Base-by-base conservation (phyloP, 2,888 invertebrate species). In the Melanophora roralis region DNA sequence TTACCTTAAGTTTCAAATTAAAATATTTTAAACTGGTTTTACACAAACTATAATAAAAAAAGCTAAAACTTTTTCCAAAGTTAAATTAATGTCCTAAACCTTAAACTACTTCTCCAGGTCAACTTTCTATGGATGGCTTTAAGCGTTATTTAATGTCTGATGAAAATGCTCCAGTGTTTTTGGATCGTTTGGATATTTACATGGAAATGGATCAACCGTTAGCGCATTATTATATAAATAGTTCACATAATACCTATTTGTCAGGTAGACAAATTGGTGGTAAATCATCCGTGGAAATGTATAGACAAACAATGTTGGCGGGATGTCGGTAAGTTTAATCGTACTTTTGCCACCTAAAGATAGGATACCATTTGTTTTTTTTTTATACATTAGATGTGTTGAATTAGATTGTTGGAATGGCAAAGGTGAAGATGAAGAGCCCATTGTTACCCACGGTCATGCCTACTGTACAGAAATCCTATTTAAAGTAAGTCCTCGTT, bases 401-500 rank as follows among this genome's bases (percentile, higher is more conserved):
- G 99, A 99, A 90, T 91, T 99, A 67, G 99, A 99, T 91, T 98
- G 98, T 90, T 99, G 99, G 99, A 99, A 99, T 90, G 99, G 99
- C 8, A 96, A 96, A 90, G 96, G 96, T 0, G 97, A 98, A 90
- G 98, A 98, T 86, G 98, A 98, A 86, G 99, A 99, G 87, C 99
- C 99, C 0, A 99, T 99, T 86, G 98, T 99, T 84, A 99, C 99
- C 38, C 99, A 99, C 91, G 99, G 99, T 53, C 98, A 98, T 92
- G 99, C 99, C 5, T 99, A 99, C 98, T 99, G 99, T 89, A 99
- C 98, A 2, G 99, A 99, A 91, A 99, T 99, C 86, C 91, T 98
- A 21, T 99, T 99, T 91, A 98, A 96, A 90, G 96, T 88, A 59
- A 75, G 82, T 77, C 0, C 40, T 34, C 4, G 34, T 9, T 27